Evolutionary conservation across 2,797 vertebrate genomes (phyloP).

Genomic region (Muscicapa comitata): DNA sequence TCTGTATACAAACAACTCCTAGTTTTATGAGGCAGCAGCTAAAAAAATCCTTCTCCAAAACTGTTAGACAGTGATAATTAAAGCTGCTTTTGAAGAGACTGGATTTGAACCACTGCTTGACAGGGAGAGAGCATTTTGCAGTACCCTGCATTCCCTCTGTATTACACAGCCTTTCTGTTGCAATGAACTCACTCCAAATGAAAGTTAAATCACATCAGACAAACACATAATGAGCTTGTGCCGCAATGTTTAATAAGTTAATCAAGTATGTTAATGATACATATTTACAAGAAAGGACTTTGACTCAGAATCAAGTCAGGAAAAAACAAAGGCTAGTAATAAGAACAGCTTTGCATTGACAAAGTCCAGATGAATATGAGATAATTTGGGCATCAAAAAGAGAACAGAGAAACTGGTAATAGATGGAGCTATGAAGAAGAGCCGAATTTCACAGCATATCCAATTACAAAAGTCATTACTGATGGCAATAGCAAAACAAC

Average conservation of each 20-base stretch:
- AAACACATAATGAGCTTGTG: conserved; percentile 56
- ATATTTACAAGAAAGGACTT: conserved; percentile 40
- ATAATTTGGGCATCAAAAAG: conserved; percentile 28
- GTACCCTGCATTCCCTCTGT: neutral
- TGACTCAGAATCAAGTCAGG: conserved; percentile 21
- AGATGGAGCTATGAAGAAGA: conserved; percentile 21
- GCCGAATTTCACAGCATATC: conserved; percentile 21
- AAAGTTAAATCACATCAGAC: conserved; percentile 47
- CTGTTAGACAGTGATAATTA: conserved; percentile 31
- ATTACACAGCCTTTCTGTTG: neutral
- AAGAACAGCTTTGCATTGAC: conserved; percentile 31
- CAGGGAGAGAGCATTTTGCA: neutral
- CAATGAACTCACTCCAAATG: conserved; percentile 29
- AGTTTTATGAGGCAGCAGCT: neutral
- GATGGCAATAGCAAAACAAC: neutral
- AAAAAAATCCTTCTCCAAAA: neutral
- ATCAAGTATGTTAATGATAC: conserved; percentile 59
- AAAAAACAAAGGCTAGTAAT: conserved; percentile 40
- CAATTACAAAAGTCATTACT: conserved; percentile 15
- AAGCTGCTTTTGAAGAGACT: neutral
- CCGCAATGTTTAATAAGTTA: conserved; percentile 57
- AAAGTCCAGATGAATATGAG: conserved; percentile 57
- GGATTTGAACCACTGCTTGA: neutral
- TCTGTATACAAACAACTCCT: neutral
- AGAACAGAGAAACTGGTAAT: conserved; percentile 12